A percentile compares a stretch with the other conserved stretches of the same genome.
Conservation (phyloP, 2,888 invertebrate genomes). For the Peribatodes rhomboidaria region DNA sequence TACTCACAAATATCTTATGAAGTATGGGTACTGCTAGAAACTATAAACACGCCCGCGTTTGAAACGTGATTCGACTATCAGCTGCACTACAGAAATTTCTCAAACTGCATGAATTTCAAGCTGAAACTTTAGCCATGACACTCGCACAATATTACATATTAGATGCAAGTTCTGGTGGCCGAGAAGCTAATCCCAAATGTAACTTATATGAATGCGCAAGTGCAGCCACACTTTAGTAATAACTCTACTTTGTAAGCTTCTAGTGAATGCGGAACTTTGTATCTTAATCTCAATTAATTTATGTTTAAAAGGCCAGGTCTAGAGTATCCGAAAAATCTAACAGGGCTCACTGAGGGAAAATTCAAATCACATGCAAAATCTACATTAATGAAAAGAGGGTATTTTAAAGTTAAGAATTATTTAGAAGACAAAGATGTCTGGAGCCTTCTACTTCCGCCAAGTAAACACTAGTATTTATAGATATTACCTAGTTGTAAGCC, state of each 20-base stretch:
- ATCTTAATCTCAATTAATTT: slow-evolving; percentile 12
- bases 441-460: too few relatives aligned
- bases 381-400: too few relatives aligned
- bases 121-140: slow-evolving; percentile 47
- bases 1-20: too few relatives aligned
- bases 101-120: slow-evolving; percentile 55
- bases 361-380: too few relatives aligned
- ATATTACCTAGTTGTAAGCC: too few relatives aligned
- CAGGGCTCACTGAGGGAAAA: too few relatives aligned
- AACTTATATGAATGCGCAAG: slow-evolving; percentile 55
- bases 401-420: too few relatives aligned
- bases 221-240: slow-evolving; percentile 43
- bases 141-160: slow-evolving; percentile 56
- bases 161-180: slow-evolving; percentile 48
- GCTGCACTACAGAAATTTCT: slow-evolving; percentile 44
- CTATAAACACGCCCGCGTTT: not conserved
- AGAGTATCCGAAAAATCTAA: too few relatives aligned
- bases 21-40: not conserved
- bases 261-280: slow-evolving; percentile 28
- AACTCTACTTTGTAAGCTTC: slow-evolving; percentile 33
- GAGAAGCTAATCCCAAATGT: slow-evolving; percentile 56
- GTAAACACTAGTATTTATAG: too few relatives aligned
- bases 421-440: too few relatives aligned
- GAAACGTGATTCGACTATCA: slow-evolving; percentile 24
- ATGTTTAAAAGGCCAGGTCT: slow-evolving; percentile 9